Base-by-base conservation (phyloP, 2,113 vertebrate species). In the Atrichornis clamosus region DNA sequence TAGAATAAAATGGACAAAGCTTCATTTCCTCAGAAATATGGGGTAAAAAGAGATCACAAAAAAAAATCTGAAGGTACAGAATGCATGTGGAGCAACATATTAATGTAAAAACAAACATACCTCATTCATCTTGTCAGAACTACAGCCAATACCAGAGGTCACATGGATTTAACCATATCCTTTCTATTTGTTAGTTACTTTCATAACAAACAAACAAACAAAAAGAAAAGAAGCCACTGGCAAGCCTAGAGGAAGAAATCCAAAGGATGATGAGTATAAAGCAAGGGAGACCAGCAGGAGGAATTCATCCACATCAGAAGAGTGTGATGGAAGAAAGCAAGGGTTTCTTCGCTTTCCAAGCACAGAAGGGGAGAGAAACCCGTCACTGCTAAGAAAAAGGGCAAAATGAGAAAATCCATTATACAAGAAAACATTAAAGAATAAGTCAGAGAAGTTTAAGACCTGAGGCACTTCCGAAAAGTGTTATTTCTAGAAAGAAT, bases 21-120 rank as follows among this genome's bases (percentile, higher is more conserved):
- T 42, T 65, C 33, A 70, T 58, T 86, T 85, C 79, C 94, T 80
- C 3, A 1, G 50, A 85, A 95, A 94, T 19, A 5, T 33, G 60
- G 10, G 15, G 60, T 62, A 80, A 84, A 94, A 83, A 87, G 8
- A 79, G 12, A 94, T 64, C 21, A 50, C 49, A 24, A 62, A 35
- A 27, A 37, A 70, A 59, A 41, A 42, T 32, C 39, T 64, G 76
- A 85, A 77, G 39, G 27, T 79, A 64, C 23, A 89, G 53, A 84
- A 82, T 28, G 28, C 5, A 4, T 33, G 50, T 58, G 62, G 67
- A 91, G 50, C 77, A 93, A 89, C 37, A 65, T 10, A 42, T 30
- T 58, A 87, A 87, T 26, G 67, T 79, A 65, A 87, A 85, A 85
- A 94, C 62, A 95, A 95, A 95, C 42, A n/a, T 44, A 76, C 21